Conservation (phyloP, 2,888 invertebrate species). For the Cordilura impudica region DNA sequence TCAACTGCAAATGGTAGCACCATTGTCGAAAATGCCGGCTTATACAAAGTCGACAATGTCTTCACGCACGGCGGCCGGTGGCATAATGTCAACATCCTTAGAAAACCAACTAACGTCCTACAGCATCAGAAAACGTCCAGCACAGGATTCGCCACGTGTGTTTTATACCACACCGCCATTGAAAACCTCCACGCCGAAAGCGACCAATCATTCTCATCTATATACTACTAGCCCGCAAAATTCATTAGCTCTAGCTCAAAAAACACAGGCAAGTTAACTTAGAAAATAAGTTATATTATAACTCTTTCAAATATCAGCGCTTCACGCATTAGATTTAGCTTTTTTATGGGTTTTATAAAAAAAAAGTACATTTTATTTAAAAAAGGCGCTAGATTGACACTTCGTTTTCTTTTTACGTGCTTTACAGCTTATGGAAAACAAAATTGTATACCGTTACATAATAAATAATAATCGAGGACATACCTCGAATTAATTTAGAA, state of each 20-base stretch:
- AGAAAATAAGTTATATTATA: too few relatives aligned
- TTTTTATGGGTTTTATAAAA: too few relatives aligned
- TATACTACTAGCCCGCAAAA: neutral
- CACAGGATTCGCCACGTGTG: conserved; percentile 65
- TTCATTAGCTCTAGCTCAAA: conserved; percentile 37
- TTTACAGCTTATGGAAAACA: too few relatives aligned
- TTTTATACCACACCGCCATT: conserved; percentile 64
- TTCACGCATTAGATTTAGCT: too few relatives aligned
- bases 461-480: too few relatives aligned
- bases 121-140: conserved; percentile 41
- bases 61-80: conserved; percentile 21
- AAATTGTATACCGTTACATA: too few relatives aligned
- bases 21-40: conserved; percentile 16
- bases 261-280: conserved; percentile 58
- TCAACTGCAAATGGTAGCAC: conserved; percentile 51
- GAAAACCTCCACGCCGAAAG: conserved; percentile 63
- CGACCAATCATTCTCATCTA: conserved; percentile 20
- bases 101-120: conserved; percentile 23
- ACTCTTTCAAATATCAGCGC: too few relatives aligned
- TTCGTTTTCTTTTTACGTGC: too few relatives aligned
- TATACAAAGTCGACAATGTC: conserved; percentile 60
- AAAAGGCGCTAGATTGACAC: too few relatives aligned
- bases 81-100: conserved; percentile 55
- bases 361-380: too few relatives aligned
- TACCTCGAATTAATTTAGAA: too few relatives aligned